Base-by-base conservation (phyloP, 1,140 invertebrate genomes). In the Lineus longissimus region DNA sequence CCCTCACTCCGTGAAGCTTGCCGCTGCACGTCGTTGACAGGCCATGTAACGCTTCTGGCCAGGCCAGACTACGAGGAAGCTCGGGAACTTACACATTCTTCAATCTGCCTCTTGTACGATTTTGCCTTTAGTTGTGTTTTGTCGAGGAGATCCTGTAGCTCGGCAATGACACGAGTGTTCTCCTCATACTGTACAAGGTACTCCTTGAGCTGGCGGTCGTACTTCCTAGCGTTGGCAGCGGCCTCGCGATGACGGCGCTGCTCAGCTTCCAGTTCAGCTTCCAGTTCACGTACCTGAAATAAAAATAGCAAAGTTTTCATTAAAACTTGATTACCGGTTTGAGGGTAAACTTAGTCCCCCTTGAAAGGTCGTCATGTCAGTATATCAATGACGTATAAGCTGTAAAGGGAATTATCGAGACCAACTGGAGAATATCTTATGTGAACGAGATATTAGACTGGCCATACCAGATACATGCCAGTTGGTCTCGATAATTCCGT, bases 11-110 rank as follows among this genome's bases (percentile, higher is more conserved):
- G n/a, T n/a, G n/a, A n/a, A n/a, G n/a, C n/a, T n/a, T n/a, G n/a
- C n/a, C n/a, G n/a, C n/a, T n/a, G n/a, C n/a, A n/a, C n/a, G n/a
- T n/a, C n/a, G n/a, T n/a, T n/a, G n/a, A n/a, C n/a, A n/a, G n/a
- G n/a, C n/a, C n/a, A n/a, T n/a, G n/a, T n/a, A n/a, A n/a, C n/a
- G n/a, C n/a, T n/a, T n/a, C n/a, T n/a, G n/a, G n/a, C n/a, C n/a
- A n/a, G n/a, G n/a, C n/a, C n/a, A n/a, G n/a, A n/a, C n/a, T n/a
- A n/a, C n/a, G n/a, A n/a, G n/a, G n/a, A n/a, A n/a, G n/a, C n/a
- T n/a, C n/a, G n/a, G n/a, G n/a, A 54, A 80, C 80, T 73, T 69
- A 81, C 80, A 23, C 77, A 76, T 68, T 82, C 80, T 33, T 82
- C 80, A 55, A 81, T 67, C 71, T 81, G 79, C 63, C 79, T 69